Percentiles rank a stretch among this genome's conserved stretches.
phyloP scores from a whole-genome alignment of 2,113 vertebrate species.

The Sturnus vulgaris region DNA sequence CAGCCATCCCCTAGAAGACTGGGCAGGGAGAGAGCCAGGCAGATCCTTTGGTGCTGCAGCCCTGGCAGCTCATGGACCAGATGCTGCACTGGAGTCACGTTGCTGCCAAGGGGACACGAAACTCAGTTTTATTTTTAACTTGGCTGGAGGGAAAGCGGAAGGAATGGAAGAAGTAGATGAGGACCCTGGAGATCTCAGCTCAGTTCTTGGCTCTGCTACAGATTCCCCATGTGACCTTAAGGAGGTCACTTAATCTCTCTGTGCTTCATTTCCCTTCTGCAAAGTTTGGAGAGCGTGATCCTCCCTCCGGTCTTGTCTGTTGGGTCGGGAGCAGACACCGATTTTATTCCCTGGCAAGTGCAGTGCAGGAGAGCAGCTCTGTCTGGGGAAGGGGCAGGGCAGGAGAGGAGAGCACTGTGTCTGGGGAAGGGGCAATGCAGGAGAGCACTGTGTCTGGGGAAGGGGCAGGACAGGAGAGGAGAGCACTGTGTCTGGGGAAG shows the following conservation, averaged over 20 bases:
- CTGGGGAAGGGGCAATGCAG: not conserved
- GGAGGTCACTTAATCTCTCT: not conserved
- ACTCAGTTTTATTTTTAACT: not conserved
- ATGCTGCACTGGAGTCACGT: not conserved
- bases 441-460: no score
- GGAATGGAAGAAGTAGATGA: not conserved
- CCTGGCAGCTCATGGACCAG: not conserved
- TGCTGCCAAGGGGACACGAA: not conserved
- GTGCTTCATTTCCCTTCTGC: conserved; percentile 20
- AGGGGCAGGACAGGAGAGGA: not conserved
- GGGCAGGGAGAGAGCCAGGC: not conserved
- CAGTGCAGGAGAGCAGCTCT: not conserved
- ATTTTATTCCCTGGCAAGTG: not conserved
- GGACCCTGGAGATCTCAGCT: not conserved
- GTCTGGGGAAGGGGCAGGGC: not conserved
- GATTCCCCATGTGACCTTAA: not conserved
- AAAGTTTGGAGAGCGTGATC: not conserved
- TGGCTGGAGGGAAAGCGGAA: not conserved
- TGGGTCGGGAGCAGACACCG: rapidly evolving
- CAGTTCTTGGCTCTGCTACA: not conserved
- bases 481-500: no score
- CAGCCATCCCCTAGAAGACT: not conserved
- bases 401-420: no score
- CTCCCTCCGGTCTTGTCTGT: not conserved
- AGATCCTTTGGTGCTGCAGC: rapidly evolving